phyloP scores from a whole-genome alignment of 2,113 vertebrate genomes.

The Poeciliopsis prolifica region DNA sequence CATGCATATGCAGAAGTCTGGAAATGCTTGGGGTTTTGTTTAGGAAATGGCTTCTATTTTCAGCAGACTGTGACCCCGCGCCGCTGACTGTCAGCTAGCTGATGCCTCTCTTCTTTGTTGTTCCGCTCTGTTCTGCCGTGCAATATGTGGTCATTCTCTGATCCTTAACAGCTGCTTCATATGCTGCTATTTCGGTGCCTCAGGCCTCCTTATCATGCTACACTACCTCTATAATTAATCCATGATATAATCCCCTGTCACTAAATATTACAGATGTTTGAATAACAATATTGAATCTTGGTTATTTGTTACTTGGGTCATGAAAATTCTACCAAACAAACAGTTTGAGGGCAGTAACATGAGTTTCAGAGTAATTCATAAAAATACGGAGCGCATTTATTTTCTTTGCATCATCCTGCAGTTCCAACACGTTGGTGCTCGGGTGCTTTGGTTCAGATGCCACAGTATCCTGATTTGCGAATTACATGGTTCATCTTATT shows the following conservation, averaged over 20 bases:
- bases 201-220: conserved; percentile 47
- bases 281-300: conserved; percentile 21
- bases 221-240: conserved; percentile 55
- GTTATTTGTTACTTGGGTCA: conserved; percentile 19
- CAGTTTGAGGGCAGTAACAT: background rate
- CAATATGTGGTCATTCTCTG: conserved; percentile 58
- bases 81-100: conserved; percentile 62
- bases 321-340: conserved; percentile 1
- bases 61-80: conserved; percentile 67
- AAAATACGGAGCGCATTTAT: background rate
- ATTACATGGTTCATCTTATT: conserved; percentile 66
- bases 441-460: conserved; percentile 31
- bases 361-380: background rate
- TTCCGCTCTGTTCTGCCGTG: conserved; percentile 51
- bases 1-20: conserved; percentile 50
- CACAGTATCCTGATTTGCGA: conserved; percentile 52
- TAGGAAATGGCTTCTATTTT: conserved; percentile 69
- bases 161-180: conserved; percentile 52
- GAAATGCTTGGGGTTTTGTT: conserved; percentile 54
- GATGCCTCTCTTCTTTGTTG: conserved; percentile 54
- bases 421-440: conserved; percentile 34
- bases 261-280: conserved; percentile 50
- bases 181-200: conserved; percentile 54
- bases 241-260: conserved; percentile 41
- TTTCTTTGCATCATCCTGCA: background rate